Evolutionary conservation across 2,113 vertebrate genomes (phyloP), one percentile per base, ranked within the genome.

Genomic region (Pica pica): DNA sequence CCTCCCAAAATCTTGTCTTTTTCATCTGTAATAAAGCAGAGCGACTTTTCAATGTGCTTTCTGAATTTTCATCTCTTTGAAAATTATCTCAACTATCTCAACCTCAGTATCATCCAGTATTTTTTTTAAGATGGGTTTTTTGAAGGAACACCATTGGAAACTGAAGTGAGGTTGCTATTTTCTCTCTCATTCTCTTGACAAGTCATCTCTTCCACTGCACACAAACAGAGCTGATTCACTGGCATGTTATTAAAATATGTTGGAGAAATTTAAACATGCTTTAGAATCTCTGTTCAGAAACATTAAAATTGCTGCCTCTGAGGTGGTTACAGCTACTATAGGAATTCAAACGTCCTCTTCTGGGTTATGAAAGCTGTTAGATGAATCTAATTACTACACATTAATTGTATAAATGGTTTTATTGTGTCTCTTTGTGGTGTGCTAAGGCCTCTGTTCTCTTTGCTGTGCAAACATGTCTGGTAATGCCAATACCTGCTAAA

Each of bases 151-250:
- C 17, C 21, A 9, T 37, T 88, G 68, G 47, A 71, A 78, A 26
- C 44, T 47, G 61, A 68, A 82, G 53, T 3, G 10, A 71, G 78
- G 46, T 79, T 95, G 35, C 78, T 87, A 17, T 91, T 95, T 95
- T 92, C 63, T 90, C 69, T 64, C 67, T 53, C 2, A 37, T 82
- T 87, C 42, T 53, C 69, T 35, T 95, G 89, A 79, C 70, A 90
- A 93, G 83, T 89, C 84, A 80, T 89, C 42, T 89, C 81, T 90
- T 65, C 42, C 74, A 13, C 82, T 57, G 74, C 8, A 7, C 11
- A 67, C 60, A 80, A 90, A 82, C 65, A 46, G 41, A 64, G 91
- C 87, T 94, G 90, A 95, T 90, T 95, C 84, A 94, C 33, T 91
- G 82, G 42, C 93, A 26, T 80, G 74, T 91, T 95, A 76, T 52